A percentile compares a stretch with the other conserved stretches of the same genome.
Evolutionary conservation across 2,797 vertebrate genomes (phyloP).

Genomic region (Pelobates cultripes): DNA sequence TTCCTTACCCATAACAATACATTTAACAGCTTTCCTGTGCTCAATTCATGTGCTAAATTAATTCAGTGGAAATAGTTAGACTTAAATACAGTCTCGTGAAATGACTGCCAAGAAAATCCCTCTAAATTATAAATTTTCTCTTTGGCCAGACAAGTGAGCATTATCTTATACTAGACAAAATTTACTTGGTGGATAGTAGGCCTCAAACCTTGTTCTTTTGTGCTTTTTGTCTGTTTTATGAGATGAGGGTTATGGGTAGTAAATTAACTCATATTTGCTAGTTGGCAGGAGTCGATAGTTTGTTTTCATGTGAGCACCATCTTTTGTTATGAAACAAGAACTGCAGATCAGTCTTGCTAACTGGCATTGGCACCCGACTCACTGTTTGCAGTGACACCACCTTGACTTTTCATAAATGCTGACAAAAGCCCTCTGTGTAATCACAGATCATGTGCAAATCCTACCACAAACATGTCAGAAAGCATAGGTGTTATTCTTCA

Average conservation of each 20-base stretch:
- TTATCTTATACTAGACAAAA: neutral
- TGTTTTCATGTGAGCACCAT: neutral
- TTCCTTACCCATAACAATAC: no score
- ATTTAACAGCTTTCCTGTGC: no score
- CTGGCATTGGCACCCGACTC: slow-evolving; percentile 7
- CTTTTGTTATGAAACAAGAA: neutral
- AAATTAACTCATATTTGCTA: neutral
- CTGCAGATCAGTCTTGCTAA: neutral
- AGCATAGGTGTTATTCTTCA: slow-evolving; percentile 46
- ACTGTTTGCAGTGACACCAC: slow-evolving; percentile 10
- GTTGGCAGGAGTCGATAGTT: neutral
- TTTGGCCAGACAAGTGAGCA: neutral
- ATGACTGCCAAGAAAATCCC: no score
- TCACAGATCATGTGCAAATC: slow-evolving; percentile 49
- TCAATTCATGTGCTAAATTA: no score
- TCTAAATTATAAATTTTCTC: neutral
- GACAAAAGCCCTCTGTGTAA: slow-evolving; percentile 46
- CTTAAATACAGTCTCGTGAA: no score
- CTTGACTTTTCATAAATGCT: slow-evolving; percentile 42
- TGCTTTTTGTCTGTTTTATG: no score
- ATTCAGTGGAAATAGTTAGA: no score
- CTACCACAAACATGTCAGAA: slow-evolving; percentile 46
- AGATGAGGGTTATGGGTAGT: neutral
- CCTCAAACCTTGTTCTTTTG: neutral
- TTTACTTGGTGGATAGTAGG: neutral